Evolutionary conservation across 2,113 vertebrate genomes (phyloP).

Genomic region (Tupaia tana): DNA sequence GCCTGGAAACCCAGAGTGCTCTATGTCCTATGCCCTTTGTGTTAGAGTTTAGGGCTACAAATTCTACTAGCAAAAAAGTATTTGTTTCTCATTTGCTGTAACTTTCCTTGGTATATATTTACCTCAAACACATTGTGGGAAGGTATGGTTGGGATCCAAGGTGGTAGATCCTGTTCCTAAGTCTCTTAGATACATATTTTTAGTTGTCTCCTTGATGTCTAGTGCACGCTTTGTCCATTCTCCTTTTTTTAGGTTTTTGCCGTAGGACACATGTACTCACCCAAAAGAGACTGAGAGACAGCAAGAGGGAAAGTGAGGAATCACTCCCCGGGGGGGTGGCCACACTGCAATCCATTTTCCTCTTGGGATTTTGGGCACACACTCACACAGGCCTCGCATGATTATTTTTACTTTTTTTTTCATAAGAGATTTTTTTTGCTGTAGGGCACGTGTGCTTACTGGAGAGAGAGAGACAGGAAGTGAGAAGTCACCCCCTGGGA

Average conservation of each 20-base stretch:
- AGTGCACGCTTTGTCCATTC: neutral
- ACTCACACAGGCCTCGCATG: too few species aligned
- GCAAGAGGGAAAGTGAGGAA: too few species aligned
- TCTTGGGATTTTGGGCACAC: too few species aligned
- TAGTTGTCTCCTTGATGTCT: neutral
- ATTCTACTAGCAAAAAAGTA: neutral
- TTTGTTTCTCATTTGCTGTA: slow-evolving; percentile 32
- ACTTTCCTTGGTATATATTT: neutral
- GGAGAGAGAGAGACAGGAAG: too few species aligned
- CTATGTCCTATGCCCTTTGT: neutral
- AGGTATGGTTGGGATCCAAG: neutral
- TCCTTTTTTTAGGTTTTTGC: neutral
- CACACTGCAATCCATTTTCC: too few species aligned
- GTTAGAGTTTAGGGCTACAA: neutral
- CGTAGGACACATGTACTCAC: too few species aligned
- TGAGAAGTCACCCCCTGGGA: too few species aligned
- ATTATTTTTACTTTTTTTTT: too few species aligned
- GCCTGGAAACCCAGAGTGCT: neutral
- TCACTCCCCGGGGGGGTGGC: too few species aligned
- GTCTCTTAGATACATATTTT: neutral
- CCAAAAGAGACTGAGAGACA: too few species aligned
- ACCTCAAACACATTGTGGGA: neutral
- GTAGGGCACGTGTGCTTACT: too few species aligned
- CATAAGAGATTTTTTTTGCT: too few species aligned
- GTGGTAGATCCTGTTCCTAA: neutral